phyloP scores from a whole-genome alignment of 2,113 vertebrate species.

The Pardalotus punctatus region DNA sequence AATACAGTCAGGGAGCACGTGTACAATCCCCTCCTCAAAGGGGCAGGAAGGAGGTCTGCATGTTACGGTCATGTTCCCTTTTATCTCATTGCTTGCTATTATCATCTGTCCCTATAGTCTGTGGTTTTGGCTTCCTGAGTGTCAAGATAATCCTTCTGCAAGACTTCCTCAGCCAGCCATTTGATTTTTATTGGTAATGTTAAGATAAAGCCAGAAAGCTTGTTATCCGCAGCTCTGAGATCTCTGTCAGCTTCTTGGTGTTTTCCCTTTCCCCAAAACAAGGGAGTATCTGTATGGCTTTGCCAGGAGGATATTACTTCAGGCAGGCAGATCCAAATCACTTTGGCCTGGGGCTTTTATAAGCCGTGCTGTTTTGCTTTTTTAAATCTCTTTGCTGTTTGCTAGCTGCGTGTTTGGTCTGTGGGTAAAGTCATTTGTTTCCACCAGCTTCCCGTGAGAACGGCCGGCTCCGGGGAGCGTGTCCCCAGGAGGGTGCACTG shows the following conservation, averaged over 20 bases:
- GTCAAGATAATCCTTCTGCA: neutral
- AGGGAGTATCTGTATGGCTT: neutral
- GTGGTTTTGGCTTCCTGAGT: neutral
- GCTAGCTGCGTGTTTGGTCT: neutral
- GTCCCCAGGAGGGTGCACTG: neutral
- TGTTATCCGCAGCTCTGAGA: neutral
- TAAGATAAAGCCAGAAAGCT: neutral
- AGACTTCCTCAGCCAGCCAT: neutral
- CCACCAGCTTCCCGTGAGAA: neutral
- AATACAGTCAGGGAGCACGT: neutral
- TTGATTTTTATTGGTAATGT: neutral
- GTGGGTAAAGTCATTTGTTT: neutral
- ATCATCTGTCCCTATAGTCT: neutral
- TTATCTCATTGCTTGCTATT: neutral
- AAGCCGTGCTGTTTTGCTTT: neutral
- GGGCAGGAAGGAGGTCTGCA: neutral
- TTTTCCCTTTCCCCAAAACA: neutral
- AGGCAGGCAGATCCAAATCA: neutral
- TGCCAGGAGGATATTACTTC: neutral
- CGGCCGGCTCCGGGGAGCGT: neutral
- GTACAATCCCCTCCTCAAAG: neutral
- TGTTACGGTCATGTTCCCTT: neutral
- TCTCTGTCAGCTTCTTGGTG: neutral
- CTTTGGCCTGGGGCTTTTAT: neutral
- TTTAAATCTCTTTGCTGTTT: neutral